Evolutionary conservation across 1,140 invertebrate genomes (phyloP).

Genomic region (Aphaenogaster rudis): DNA sequence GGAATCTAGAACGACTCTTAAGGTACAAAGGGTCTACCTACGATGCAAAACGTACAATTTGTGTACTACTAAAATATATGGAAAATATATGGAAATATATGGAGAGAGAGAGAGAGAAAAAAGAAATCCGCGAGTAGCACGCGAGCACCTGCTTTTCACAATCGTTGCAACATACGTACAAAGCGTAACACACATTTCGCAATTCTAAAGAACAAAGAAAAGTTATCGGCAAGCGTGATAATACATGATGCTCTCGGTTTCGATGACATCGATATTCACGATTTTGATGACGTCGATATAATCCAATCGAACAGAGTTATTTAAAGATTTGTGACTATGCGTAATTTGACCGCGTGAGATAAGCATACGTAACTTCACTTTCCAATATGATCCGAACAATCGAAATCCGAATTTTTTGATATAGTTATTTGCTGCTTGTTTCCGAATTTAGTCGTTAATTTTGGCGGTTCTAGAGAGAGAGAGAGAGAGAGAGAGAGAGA

Average conservation of each 20-base stretch:
- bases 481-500: too few species aligned
- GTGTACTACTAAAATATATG: neutral
- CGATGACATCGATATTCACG: neutral
- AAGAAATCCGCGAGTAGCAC: neutral
- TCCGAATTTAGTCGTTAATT: neutral
- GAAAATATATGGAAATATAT: neutral
- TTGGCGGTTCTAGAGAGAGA: neutral
- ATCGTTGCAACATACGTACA: neutral
- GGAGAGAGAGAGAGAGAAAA: neutral
- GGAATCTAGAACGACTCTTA: neutral
- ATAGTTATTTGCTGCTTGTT: neutral
- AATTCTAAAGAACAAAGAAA: neutral
- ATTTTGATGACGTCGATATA: neutral
- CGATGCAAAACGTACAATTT: neutral
- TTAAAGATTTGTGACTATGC: neutral
- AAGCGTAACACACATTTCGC: neutral
- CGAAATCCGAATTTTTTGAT: neutral
- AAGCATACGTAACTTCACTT: neutral
- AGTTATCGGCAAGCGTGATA: neutral
- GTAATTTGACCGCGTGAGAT: neutral
- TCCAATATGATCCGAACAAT: neutral
- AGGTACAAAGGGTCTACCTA: neutral
- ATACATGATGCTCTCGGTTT: neutral
- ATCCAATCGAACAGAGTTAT: neutral
- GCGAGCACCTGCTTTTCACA: neutral